Conservation (phyloP, 2,113 vertebrate species). For the Sprattus sprattus region DNA sequence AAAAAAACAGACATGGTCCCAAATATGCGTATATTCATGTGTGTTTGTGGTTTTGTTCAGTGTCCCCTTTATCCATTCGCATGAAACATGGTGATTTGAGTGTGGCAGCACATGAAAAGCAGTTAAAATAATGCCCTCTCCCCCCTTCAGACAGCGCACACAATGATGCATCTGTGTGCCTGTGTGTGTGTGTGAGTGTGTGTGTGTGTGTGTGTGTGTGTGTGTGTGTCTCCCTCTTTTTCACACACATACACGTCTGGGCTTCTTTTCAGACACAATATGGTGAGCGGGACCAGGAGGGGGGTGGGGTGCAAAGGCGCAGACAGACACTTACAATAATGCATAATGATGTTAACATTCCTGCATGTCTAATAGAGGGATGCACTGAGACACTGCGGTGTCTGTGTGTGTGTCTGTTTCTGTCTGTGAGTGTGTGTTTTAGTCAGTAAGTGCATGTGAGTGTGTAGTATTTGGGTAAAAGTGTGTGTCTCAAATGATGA, state of each 20-base stretch:
- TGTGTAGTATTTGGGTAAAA: background rate
- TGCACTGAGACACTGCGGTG: constrained; percentile 57
- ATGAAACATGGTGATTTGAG: constrained; percentile 54
- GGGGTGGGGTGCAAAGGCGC: constrained; percentile 55
- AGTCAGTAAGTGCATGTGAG: constrained; percentile 15
- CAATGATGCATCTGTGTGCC: constrained; percentile 47
- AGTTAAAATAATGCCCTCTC: constrained; percentile 60
- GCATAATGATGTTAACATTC: constrained; percentile 90
- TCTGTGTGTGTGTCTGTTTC: constrained; percentile 33
- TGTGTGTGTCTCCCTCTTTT: background rate
- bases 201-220: constrained; percentile 8
- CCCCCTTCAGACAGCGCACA: constrained; percentile 38
- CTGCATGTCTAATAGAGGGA: constrained; percentile 84
- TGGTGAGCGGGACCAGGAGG: constrained; percentile 56
- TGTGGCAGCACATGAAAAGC: constrained; percentile 51
- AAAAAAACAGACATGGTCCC: too few relatives aligned
- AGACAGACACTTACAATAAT: constrained; percentile 85
- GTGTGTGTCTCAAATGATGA: constrained; percentile 9
- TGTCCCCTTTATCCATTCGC: constrained; percentile 26
- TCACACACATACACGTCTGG: constrained; percentile 58
- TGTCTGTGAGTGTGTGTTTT: constrained; percentile 37
- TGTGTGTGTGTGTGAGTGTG: background rate
- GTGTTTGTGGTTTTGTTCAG: constrained; percentile 22
- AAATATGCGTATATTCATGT: background rate
- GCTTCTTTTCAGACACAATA: constrained; percentile 73